A percentile compares a stretch with the other conserved stretches of the same genome.
Conservation (phyloP, 2,113 vertebrate species). For the Aptenodytes forsteri region DNA sequence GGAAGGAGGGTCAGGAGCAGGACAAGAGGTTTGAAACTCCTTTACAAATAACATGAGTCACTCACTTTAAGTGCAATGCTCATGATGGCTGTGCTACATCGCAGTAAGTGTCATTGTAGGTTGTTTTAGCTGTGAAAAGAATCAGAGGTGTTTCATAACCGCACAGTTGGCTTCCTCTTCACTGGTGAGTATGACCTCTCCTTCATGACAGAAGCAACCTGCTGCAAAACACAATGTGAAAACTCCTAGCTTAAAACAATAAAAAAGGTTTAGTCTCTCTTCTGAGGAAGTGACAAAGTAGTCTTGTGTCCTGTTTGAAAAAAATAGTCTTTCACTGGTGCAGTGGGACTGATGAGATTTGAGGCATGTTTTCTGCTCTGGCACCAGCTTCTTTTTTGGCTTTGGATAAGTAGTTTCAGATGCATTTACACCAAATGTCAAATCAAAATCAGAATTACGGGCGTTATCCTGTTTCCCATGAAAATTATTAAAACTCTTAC, state of each 20-base stretch:
- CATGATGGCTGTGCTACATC: neutral
- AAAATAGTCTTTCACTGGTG: neutral
- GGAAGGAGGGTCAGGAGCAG: neutral
- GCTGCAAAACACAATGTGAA: neutral
- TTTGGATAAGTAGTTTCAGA: neutral
- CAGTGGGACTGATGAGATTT: neutral
- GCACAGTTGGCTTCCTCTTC: neutral
- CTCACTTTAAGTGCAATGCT: neutral
- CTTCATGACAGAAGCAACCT: neutral
- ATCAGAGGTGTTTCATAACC: conserved; percentile 8
- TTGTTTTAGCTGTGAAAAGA: neutral
- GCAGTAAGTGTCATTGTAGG: neutral
- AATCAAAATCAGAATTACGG: neutral
- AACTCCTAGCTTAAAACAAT: neutral
- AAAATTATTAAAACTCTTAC: neutral
- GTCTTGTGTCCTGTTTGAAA: neutral
- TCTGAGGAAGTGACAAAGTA: neutral
- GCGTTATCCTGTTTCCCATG: neutral
- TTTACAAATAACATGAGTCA: neutral
- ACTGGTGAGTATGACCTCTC: neutral
- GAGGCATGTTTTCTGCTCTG: neutral
- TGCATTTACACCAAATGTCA: neutral
- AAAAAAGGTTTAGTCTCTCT: neutral
- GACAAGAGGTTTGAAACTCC: neutral
- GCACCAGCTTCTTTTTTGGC: neutral